Evolutionary conservation across 2,888 invertebrate genomes (phyloP), one percentile per base, ranked within the genome.

Genomic region (Margaritifera margaritifera): DNA sequence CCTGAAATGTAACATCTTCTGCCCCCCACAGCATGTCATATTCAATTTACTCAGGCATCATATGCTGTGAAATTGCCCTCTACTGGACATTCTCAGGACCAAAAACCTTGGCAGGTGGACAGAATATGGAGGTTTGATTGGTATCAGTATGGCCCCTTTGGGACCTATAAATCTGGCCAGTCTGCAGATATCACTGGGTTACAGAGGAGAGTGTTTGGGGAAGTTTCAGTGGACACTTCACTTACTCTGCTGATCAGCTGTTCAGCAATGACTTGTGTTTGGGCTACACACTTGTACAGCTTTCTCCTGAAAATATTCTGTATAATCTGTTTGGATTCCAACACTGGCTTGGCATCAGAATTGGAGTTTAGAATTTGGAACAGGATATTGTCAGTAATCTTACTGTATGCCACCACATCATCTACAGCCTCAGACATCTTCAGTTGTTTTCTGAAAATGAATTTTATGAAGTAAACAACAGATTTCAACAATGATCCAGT

Each of bases 361-460:
- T 11, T 68, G 0, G 85, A 84, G 58, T 72, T 66, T 15, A 80
- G 71, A 22, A 86, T 81, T 61, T 69, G 66, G 55, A 80, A 75
- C 66, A 80, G 80, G 8, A 85, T 67, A 57, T 75, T 22, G 71
- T 87, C 87, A 6, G 81, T 84, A 61, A 86, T 31, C 62, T 84
- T 74, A n/a, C 75, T 71, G 75, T 71, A 86, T 11, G 86, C 86
- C 51, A 68, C 76, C 80, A 85, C 83, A 68, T 87, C 85, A 64
- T 84, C 61, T 25, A 83, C 78, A 5, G 80, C 63, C 54, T 86
- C 80, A 0, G 82, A 80, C 72, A 87, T 75, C 56, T 62, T 77
- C 19, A 58, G 2, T 51, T 54, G 15, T 52, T 69, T 64, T 22
- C 81, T 81, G 72, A n/a, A 67, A 70, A 54, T 1, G 8, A 55